Evolutionary conservation across 2,797 vertebrate genomes (phyloP).

Genomic region (Macropus fuliginosus): DNA sequence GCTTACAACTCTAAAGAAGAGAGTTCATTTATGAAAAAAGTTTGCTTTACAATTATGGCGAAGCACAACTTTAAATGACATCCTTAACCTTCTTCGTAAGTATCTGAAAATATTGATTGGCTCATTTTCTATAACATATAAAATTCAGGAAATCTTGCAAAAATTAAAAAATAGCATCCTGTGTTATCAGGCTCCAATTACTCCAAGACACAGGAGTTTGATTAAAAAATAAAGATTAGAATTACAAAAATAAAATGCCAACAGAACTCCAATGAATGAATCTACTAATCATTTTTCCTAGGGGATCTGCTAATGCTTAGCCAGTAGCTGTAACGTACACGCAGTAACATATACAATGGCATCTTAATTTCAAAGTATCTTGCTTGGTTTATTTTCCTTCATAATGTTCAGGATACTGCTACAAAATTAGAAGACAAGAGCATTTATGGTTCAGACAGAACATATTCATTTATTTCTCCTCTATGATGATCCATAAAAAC

Average conservation of each 20-base stretch:
- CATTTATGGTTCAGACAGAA: conserved; percentile 26
- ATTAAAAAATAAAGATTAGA: conserved; percentile 42
- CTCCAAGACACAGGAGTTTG: conserved; percentile 35
- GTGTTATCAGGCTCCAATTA: conserved; percentile 29
- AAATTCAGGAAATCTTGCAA: conserved; percentile 43
- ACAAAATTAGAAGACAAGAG: conserved; percentile 35
- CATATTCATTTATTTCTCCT: conserved; percentile 27
- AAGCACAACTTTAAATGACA: conserved; percentile 37
- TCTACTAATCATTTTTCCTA: conserved; percentile 39
- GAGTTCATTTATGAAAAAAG: conserved; percentile 35
- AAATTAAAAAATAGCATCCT: conserved; percentile 36
- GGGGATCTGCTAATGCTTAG: background rate
- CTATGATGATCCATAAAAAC: conserved; percentile 50
- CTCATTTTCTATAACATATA: conserved; percentile 24
- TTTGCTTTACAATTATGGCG: conserved; percentile 25
- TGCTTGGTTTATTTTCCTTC: conserved; percentile 32
- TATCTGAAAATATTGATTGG: conserved; percentile 22
- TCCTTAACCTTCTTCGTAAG: background rate
- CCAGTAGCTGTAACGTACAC: background rate
- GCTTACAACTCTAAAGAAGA: background rate
- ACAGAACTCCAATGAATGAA: conserved; percentile 1
- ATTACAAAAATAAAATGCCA: conserved; percentile 23
- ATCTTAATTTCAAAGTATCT: conserved; percentile 42
- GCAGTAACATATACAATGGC: background rate
- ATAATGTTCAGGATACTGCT: conserved; percentile 40